Base-by-base conservation (phyloP, 2,888 invertebrate genomes). In the Hofmannophila pseudospretella region DNA sequence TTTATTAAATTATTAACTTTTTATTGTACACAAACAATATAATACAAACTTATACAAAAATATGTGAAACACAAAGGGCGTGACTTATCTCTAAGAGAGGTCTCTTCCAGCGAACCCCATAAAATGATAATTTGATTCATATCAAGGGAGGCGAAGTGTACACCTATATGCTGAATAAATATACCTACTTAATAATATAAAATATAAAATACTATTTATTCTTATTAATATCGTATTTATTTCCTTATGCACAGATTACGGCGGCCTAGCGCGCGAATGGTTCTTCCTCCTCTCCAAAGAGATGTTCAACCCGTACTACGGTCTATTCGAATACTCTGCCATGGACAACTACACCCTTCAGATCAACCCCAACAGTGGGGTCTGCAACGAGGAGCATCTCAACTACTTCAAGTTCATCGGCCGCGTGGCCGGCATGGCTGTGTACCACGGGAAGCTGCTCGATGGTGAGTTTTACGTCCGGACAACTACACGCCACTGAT, bases 241-340 rank as follows among this genome's bases (percentile, higher is more conserved):
- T n/a, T n/a, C n/a, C n/a, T n/a, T n/a, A n/a, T n/a, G n/a, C 7
- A 3, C 93, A 84, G 99, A 99, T 85, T 99, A 99, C 79, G 98
- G 98, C 38, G 98, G 98, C 9, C 89, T 98, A 35, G 96, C 98
- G 0, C 90, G 99, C 43, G 99, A 99, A 84, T 99, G 98, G 98
- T 99, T 99, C 89, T 99, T 98, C 89, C 90, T 99, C 14, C 88
- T 99, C 7, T 99, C 98, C 1, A 98, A 98, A 79, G 99, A 99
- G 89, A 98, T 99, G 97, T 99, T 99, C 86, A 99, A 99, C 89
- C 99, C 99, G 0, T 99, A 99, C 80, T 99, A 99, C 84, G 99
- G 99, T 0, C 90, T 99, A 36, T 99, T 99, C 88, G 99, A 99
- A 85, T 99, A 99, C 89, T 98, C 98, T 1, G 99, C 99, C 3